Percentiles rank a stretch among this genome's conserved stretches.
These are phyloP conservation scores for Nipponia nippon DNA, from an alignment of 2,113 vertebrate species.

Conservation along the genomic window DNA sequence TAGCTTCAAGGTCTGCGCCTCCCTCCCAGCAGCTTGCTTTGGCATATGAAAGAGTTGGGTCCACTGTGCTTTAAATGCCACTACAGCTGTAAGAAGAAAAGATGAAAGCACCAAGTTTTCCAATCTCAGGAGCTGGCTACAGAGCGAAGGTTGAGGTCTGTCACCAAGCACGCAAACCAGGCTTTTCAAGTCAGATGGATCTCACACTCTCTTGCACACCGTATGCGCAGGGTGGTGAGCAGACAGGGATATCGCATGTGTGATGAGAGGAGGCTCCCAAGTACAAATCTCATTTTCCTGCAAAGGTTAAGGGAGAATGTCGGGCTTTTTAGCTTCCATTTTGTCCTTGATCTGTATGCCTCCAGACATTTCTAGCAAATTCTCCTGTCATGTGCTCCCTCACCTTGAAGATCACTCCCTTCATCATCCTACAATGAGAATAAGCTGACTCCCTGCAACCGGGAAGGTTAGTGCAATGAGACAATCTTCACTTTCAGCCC, in stretches of 20 bases:
- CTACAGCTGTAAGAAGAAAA: not conserved
- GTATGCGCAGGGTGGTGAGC: not conserved
- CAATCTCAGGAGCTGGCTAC: not conserved
- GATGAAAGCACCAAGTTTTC: not conserved
- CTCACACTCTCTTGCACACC: accelerated
- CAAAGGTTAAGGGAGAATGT: not conserved
- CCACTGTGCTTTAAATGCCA: not conserved
- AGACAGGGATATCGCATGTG: not conserved
- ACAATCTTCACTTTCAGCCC: not conserved
- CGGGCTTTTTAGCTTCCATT: not conserved
- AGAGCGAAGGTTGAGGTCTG: not conserved
- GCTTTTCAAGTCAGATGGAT: not conserved
- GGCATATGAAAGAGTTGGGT: not conserved
- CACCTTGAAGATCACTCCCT: not conserved
- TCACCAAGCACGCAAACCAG: not conserved
- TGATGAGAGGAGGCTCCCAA: not conserved
- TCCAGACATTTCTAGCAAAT: not conserved
- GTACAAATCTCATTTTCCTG: not conserved
- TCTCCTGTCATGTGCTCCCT: not conserved
- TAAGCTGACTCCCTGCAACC: not conserved
- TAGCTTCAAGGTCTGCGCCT: not conserved
- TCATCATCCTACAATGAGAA: not conserved
- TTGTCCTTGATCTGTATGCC: not conserved
- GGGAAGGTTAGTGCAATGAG: not conserved
- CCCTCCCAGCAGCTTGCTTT: not conserved